These are phyloP conservation scores for Ladona fulva DNA, from an alignment of 1,140 invertebrate genomes.

Conservation along the genomic window DNA sequence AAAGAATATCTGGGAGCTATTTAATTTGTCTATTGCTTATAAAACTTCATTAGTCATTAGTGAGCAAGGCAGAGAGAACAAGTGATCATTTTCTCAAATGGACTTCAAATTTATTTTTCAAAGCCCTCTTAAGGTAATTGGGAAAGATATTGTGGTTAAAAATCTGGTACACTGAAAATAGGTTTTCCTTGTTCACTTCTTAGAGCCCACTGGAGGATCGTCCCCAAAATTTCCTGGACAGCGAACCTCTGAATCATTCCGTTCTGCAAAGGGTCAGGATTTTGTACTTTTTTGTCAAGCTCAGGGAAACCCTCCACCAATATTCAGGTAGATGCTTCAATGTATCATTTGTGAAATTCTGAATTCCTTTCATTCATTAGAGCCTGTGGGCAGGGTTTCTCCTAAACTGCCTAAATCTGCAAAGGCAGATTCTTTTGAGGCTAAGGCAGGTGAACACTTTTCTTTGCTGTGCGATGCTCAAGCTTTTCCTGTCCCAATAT, in stretches of 20 bases:
- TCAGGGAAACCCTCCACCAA: slow-evolving; percentile 60
- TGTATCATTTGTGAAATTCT: too few relatives aligned
- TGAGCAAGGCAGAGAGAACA: too few relatives aligned
- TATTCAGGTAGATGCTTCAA: slow-evolving; percentile 42
- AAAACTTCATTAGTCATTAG: too few relatives aligned
- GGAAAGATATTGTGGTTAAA: too few relatives aligned
- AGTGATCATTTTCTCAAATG: too few relatives aligned
- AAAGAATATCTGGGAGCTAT: too few relatives aligned
- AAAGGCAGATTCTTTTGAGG: not conserved
- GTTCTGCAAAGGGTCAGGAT: slow-evolving; percentile 17
- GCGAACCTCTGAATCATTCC: slow-evolving; percentile 32
- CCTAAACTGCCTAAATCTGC: not conserved
- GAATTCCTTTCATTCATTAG: not conserved
- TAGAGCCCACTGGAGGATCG: slow-evolving; percentile 46
- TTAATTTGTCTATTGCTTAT: too few relatives aligned
- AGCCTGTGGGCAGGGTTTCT: not conserved
- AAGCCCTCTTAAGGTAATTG: too few relatives aligned
- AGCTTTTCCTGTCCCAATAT: slow-evolving; percentile 41
- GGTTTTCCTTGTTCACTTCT: slow-evolving; percentile 13
- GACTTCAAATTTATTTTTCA: too few relatives aligned
- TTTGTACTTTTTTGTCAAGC: slow-evolving; percentile 50
- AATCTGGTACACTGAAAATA: not conserved
- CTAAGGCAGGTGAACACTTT: not conserved
- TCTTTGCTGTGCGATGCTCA: slow-evolving; percentile 48
- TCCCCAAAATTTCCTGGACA: slow-evolving; percentile 39